Conservation (phyloP, 2,888 invertebrate species). For the Dryocosmus kuriphilus region DNA sequence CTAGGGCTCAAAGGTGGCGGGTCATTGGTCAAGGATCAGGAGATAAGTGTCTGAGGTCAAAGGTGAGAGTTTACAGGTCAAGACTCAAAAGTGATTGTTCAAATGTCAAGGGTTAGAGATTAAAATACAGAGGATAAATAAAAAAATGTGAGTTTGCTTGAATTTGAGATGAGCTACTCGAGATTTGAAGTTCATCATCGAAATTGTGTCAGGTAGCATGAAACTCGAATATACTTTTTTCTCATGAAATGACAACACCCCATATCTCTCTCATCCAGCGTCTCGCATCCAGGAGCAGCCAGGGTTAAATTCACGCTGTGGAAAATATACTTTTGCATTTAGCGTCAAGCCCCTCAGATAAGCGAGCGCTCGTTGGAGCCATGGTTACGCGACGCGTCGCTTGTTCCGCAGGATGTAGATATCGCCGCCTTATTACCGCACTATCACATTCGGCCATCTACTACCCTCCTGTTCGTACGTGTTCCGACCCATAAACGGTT, state of each 20-base stretch:
- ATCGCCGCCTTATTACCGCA: slow-evolving; percentile 47
- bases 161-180: neutral
- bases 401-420: slow-evolving; percentile 44
- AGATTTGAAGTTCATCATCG: neutral
- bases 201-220: neutral
- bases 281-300: neutral
- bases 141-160: too few species aligned
- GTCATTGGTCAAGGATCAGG: too few species aligned
- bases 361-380: slow-evolving; percentile 42
- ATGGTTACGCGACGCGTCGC: slow-evolving; percentile 45
- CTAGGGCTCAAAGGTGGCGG: too few species aligned
- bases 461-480: slow-evolving; percentile 16
- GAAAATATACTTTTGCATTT: slow-evolving; percentile 43
- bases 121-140: too few species aligned
- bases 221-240: neutral
- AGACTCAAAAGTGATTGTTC: too few species aligned
- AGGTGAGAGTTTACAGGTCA: too few species aligned
- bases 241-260: neutral
- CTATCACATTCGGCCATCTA: slow-evolving; percentile 42
- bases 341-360: slow-evolving; percentile 42
- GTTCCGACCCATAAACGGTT: slow-evolving; percentile 43
- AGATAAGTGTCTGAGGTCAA: too few species aligned
- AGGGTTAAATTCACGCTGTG: slow-evolving; percentile 22
- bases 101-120: too few species aligned
- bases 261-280: slow-evolving; percentile 6